Percentiles rank a stretch among this genome's conserved stretches.
Evolutionary conservation across 2,888 invertebrate genomes (phyloP).

Genomic region (Pelosia muscerda): DNA sequence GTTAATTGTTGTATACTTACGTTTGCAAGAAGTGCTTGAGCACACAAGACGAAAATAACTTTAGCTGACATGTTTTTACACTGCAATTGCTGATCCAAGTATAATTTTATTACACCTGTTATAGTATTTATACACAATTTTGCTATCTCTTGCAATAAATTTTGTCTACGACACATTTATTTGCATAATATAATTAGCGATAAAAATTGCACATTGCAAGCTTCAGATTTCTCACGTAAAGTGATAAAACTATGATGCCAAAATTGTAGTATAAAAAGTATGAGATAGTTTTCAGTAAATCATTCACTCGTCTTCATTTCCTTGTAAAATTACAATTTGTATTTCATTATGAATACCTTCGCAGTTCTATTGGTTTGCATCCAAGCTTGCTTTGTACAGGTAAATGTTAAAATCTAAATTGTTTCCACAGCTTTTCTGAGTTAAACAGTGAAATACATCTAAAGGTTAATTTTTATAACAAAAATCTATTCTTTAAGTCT

Average conservation of each 20-base stretch:
- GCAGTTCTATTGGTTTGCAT: constrained; percentile 37
- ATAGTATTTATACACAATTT: background rate
- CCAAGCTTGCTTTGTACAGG: constrained; percentile 44
- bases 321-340: constrained; percentile 7
- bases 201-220: background rate
- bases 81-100: background rate
- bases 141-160: background rate
- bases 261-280: background rate
- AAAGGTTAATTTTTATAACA: too few relatives aligned
- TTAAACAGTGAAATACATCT: too few relatives aligned
- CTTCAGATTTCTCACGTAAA: background rate
- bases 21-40: constrained; percentile 1
- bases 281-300: background rate
- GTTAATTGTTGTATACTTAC: background rate
- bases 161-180: background rate
- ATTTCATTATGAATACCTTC: constrained; percentile 34
- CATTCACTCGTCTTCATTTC: constrained; percentile 16
- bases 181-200: background rate
- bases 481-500: too few relatives aligned
- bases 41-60: background rate
- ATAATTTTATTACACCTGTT: background rate
- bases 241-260: background rate
- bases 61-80: background rate
- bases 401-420: constrained; percentile 4
- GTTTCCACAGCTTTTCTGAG: too few relatives aligned